Evolutionary conservation across 2,888 invertebrate genomes (phyloP).

Genomic region (Drosophila quinaria): DNA sequence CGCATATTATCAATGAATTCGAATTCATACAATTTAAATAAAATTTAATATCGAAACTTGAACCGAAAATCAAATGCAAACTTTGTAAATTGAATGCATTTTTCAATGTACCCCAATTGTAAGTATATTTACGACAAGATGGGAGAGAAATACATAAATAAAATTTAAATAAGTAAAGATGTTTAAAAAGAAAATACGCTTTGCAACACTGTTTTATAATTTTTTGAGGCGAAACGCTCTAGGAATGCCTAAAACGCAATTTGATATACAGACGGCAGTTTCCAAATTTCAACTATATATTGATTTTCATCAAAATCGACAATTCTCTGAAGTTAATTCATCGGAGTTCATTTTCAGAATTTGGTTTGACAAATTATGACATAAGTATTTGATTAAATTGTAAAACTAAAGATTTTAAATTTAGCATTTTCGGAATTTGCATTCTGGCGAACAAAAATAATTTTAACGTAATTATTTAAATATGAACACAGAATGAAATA

Average conservation of each 20-base stretch:
- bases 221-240: not conserved
- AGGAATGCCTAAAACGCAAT: not conserved
- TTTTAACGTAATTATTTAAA: too few relatives aligned
- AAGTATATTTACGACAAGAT: conserved; percentile 60
- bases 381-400: too few relatives aligned
- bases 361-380: too few relatives aligned
- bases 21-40: conserved; percentile 71
- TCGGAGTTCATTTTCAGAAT: too few relatives aligned
- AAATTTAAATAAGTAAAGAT: conserved; percentile 64
- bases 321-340: too few relatives aligned
- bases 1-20: conserved; percentile 74
- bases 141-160: conserved; percentile 58
- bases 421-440: too few relatives aligned
- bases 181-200: conserved; percentile 15
- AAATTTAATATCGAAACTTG: conserved; percentile 58
- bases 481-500: too few relatives aligned
- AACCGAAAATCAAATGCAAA: conserved; percentile 42
- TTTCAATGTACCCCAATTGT: conserved; percentile 70
- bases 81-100: conserved; percentile 71
- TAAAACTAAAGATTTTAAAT: too few relatives aligned
- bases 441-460: too few relatives aligned
- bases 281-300: not conserved
- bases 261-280: not conserved
- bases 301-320: too few relatives aligned
- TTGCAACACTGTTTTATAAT: not conserved